Conservation (phyloP, 2,797 vertebrate genomes). For the Rhinoraja longicauda region DNA sequence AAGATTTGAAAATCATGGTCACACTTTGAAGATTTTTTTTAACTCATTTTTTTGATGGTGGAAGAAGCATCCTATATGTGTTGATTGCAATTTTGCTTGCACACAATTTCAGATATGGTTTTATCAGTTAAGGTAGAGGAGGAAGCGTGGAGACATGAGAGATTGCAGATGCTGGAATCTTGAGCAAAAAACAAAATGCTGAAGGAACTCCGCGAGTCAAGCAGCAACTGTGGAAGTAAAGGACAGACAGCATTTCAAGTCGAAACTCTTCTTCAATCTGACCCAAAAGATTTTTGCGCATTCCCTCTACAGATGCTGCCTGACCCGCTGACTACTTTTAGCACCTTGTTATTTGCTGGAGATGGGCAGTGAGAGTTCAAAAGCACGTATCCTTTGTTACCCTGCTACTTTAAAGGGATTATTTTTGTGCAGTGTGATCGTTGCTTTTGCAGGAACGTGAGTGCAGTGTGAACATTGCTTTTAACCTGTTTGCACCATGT, state of each 20-base stretch:
- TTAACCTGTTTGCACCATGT: background rate
- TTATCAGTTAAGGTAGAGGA: background rate
- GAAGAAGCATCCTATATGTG: background rate
- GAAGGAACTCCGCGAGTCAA: no score
- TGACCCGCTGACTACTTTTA: no score
- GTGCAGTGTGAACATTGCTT: background rate
- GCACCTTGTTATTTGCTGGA: no score
- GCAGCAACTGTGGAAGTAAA: no score
- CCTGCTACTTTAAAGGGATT: background rate
- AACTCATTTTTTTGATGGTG: background rate
- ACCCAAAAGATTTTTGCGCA: no score
- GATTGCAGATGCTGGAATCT: no score
- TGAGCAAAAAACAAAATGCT: no score
- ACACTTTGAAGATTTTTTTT: background rate
- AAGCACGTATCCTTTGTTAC: background rate
- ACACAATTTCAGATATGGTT: background rate
- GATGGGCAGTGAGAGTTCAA: background rate
- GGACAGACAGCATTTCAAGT: no score
- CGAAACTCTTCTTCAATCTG: no score
- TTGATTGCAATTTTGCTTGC: background rate
- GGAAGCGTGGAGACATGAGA: background rate
- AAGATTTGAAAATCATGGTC: background rate
- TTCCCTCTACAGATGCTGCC: no score
- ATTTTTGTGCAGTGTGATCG: background rate
- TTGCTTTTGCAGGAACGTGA: background rate